A percentile compares a stretch with the other conserved stretches of the same genome.
Conservation (phyloP, 2,113 vertebrate genomes). For the Brachyistius frenatus region DNA sequence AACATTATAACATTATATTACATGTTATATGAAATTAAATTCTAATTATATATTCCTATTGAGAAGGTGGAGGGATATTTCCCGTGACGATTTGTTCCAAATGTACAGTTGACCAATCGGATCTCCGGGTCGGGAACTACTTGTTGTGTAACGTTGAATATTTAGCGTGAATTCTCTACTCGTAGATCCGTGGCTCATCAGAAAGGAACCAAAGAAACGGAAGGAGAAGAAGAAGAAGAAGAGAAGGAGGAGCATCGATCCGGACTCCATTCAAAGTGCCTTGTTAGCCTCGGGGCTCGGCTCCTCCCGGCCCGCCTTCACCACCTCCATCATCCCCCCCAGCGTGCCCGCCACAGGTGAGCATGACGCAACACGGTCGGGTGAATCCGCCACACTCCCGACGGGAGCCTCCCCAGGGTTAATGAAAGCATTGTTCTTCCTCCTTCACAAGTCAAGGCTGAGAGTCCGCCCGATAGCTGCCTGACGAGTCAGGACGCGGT, state of each 20-base stretch:
- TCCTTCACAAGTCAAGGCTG: slow-evolving; percentile 84
- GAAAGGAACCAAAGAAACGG: slow-evolving; percentile 96
- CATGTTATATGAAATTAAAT: too few species aligned
- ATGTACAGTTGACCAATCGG: too few species aligned
- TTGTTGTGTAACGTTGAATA: too few species aligned
- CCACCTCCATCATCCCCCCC: slow-evolving; percentile 85
- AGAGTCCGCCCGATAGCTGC: slow-evolving; percentile 86
- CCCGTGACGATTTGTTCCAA: too few species aligned
- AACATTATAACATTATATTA: too few species aligned
- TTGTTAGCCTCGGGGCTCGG: slow-evolving; percentile 98
- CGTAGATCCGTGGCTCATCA: slow-evolving; percentile 96
- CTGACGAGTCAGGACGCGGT: slow-evolving; percentile 97
- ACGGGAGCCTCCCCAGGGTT: not conserved
- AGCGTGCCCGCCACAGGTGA: slow-evolving; percentile 78
- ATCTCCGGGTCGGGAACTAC: too few species aligned
- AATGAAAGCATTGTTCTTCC: not conserved
- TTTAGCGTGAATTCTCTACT: not conserved
- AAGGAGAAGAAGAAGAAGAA: slow-evolving; percentile 94
- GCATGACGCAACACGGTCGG: not conserved
- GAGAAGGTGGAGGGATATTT: too few species aligned
- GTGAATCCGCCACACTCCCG: not conserved
- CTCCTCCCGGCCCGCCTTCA: slow-evolving; percentile 92
- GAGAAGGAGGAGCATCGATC: slow-evolving; percentile 92
- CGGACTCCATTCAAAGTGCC: slow-evolving; percentile 99
- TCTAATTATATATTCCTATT: too few species aligned